Base-by-base conservation (phyloP, 2,888 invertebrate species). In the Tachina fera region DNA sequence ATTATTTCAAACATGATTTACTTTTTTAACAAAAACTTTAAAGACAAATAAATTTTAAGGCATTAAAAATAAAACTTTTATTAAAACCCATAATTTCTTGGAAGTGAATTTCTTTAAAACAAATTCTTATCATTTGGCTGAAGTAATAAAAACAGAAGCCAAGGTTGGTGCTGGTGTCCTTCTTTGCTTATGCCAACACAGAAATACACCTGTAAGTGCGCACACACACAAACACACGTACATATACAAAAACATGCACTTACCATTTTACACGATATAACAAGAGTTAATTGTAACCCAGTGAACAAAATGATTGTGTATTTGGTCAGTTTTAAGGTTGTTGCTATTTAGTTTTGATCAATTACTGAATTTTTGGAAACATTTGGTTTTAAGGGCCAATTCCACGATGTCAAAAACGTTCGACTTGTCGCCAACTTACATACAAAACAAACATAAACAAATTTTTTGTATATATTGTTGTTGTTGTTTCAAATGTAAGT, bases 111-210 rank as follows among this genome's bases (percentile, higher is more conserved):
- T 71, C 14, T 79, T 78, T 53, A 51, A 79, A 76, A 67, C 22
- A 83, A 74, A 86, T 76, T 75, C 61, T 86, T 83, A 83, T 83
- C 86, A 79, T 49, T 79, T 86, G 71, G 71, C 79, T 79, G 65
- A 75, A 79, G 83, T 60, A 76, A 81, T 53, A 74, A 81, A 53
- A 71, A 65, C 53, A 75, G 72, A 82, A 79, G 74, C 81, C 78
- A 78, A 82, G 72, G 77, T 67, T 68, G 67, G 22, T 72, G n/a
- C n/a, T n/a, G 74, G 22, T 72, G 74, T 74, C 53, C 53, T 78
- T 83, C 9, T 47, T 68, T 63, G 16, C 41, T 56, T 60, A 58
- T 72, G 31, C 43, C 67, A 76, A 45, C 31, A 43, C 43, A 56
- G 67, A 51, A 68, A 68, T 6, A 74, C 14, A 47, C 13, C 10